Conservation (phyloP, 2,113 vertebrate species). For the Haplochromis vanheusdeni region DNA sequence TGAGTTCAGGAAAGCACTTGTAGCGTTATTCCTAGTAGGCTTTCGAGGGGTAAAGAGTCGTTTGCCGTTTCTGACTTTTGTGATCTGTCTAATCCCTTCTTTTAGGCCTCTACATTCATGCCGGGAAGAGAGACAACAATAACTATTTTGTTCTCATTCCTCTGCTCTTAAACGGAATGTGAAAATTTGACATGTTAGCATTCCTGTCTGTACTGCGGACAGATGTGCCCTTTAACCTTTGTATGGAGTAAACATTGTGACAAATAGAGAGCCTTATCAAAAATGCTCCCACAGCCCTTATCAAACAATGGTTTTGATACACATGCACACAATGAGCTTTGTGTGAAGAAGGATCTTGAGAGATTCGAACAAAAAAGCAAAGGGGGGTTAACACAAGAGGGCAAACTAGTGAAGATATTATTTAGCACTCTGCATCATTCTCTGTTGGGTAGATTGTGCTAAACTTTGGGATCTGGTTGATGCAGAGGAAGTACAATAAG, state of each 20-base stretch:
- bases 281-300: neutral
- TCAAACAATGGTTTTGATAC: conserved; percentile 42
- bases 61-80: neutral
- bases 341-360: neutral
- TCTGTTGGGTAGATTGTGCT: neutral
- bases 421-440: neutral
- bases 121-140: conserved; percentile 35
- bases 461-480: neutral
- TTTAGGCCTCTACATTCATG: neutral
- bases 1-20: neutral
- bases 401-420: neutral
- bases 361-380: neutral
- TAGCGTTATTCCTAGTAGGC: neutral
- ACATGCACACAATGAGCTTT: neutral
- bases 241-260: neutral
- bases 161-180: neutral
- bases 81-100: neutral
- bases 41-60: neutral
- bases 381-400: neutral
- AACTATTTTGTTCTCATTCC: neutral
- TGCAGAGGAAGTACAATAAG: neutral
- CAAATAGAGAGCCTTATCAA: conserved; percentile 37
- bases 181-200: neutral
- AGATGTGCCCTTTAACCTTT: neutral
- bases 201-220: neutral